Conservation (phyloP, 2,113 vertebrate species). For the Ploceus nigricollis region DNA sequence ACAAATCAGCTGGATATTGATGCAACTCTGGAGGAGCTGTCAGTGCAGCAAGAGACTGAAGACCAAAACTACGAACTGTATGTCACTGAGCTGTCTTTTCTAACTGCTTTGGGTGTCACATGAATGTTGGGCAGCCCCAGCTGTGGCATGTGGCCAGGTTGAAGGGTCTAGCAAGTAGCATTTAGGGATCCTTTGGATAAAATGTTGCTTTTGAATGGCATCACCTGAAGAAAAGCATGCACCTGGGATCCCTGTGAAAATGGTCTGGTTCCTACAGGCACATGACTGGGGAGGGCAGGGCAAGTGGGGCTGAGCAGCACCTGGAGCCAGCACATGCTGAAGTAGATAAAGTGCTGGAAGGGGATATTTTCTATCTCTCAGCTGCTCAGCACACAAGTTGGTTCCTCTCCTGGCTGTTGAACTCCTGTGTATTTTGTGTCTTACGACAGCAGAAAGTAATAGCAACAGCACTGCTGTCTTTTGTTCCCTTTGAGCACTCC, state of each 20-base stretch:
- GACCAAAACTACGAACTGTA: constrained; percentile 98
- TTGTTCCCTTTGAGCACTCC: neutral
- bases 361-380: neutral
- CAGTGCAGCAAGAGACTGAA: constrained; percentile 94
- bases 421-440: neutral
- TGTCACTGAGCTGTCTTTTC: constrained; percentile 2
- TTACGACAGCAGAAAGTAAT: neutral
- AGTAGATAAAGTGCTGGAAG: neutral
- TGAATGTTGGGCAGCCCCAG: neutral
- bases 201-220: neutral
- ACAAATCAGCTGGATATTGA: constrained; percentile 98
- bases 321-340: neutral
- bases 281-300: fast-evolving
- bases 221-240: neutral
- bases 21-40: constrained; percentile 93
- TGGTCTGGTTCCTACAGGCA: neutral
- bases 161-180: neutral
- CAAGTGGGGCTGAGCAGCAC: neutral
- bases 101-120: neutral
- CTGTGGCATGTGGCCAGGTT: neutral
- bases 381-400: neutral
- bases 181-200: neutral
- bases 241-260: neutral
- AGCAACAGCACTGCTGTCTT: neutral
- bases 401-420: neutral